Conservation (phyloP, 2,797 vertebrate species). For the Chelmon rostratus region DNA sequence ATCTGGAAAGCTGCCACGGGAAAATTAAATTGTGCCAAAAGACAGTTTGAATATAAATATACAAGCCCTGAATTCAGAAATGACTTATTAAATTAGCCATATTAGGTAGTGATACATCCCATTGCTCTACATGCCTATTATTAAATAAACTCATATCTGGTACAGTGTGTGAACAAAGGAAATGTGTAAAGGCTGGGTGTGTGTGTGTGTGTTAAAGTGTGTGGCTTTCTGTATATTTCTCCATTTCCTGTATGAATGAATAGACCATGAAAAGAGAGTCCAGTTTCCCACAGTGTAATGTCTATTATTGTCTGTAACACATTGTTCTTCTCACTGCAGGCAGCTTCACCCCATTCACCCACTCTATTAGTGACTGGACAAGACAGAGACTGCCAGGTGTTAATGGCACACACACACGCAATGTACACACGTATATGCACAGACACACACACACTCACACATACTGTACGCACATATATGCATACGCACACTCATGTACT, state of each 20-base stretch:
- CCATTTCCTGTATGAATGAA: constrained; percentile 75
- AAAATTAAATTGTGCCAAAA: constrained; percentile 61
- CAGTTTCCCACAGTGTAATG: constrained; percentile 69
- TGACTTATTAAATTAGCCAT: constrained; percentile 54
- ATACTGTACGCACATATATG: constrained; percentile 9
- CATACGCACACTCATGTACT: constrained; percentile 14
- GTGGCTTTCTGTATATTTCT: constrained; percentile 65
- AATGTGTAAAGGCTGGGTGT: constrained; percentile 59
- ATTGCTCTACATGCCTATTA: constrained; percentile 35
- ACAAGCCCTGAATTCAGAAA: constrained; percentile 51
- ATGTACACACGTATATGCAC: background rate
- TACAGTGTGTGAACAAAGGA: constrained; percentile 66
- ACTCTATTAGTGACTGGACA: constrained; percentile 57
- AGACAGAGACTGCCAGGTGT: constrained; percentile 69
- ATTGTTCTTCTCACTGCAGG: constrained; percentile 54
- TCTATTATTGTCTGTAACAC: constrained; percentile 70
- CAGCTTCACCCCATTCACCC: constrained; percentile 52
- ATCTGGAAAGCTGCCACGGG: constrained; percentile 70
- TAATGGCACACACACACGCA: constrained; percentile 38
- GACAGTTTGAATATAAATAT: constrained; percentile 57
- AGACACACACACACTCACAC: background rate
- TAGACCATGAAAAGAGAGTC: constrained; percentile 47
- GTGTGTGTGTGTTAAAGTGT: constrained; percentile 50
- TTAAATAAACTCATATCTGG: constrained; percentile 43
- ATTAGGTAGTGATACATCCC: constrained; percentile 49